Base-by-base conservation (phyloP, 2,888 invertebrate genomes). In the Brachyptera putata region DNA sequence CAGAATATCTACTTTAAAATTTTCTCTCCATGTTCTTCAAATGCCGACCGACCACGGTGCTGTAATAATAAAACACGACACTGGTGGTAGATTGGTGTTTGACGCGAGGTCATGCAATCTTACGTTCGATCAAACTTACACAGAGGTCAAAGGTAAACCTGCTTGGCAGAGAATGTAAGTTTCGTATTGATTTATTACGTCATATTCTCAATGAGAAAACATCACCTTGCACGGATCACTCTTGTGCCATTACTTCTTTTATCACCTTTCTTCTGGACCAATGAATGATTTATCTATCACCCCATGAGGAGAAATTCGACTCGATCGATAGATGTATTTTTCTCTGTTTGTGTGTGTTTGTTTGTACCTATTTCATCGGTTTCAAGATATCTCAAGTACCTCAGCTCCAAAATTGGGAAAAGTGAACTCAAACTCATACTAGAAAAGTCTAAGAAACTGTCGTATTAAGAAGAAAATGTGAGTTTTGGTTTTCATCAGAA, bases 181-280 rank as follows among this genome's bases (percentile, higher is more conserved):
- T 39, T 22, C 22, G 22, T 46, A 46, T 46, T 46, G 46, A 46
- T 46, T 46, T 46, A 46, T 46, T 24, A 22, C 4, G 22, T 24
- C n/a, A 46, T 46, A 46, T 21, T 46, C 46, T 46, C 46, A 46
- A 46, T 46, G 21, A 3, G 46, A 46, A 46, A 16, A 46, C n/a
- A 46, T 46, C 46, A 46, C 46, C 21, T 46, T 46, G 21, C 22
- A 46, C 46, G 46, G 46, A 46, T 46, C 22, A 13, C 46, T 24
- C n/a, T n/a, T n/a, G n/a, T 21, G 24, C 22, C 24, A 21, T 46
- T 46, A 46, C n/a, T 24, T 46, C 46, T 46, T 46, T 46, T 24
- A 24, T 22, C 21, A n/a, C 9, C 46, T n/a, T 7, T 7, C 3
- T 16, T 16, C 9, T 3, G 4, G 24, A n/a, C 24, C 46, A 2